These are phyloP conservation scores for Bolinopsis microptera DNA, from an alignment of 37 sponge, comb jelly and placozoan genomes.

Conservation along the genomic window DNA sequence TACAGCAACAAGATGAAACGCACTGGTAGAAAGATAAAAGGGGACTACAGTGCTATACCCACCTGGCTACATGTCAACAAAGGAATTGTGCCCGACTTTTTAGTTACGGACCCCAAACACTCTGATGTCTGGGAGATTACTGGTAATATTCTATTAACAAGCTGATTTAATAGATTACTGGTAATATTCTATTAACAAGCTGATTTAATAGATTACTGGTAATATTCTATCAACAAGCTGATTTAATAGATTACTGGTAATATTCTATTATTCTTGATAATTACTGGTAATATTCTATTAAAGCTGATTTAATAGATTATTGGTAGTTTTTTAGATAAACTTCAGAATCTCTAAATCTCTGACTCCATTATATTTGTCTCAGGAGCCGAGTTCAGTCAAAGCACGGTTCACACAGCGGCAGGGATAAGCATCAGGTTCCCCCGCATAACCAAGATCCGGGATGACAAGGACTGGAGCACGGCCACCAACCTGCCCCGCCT, in stretches of 20 bases:
- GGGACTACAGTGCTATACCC: conserved; percentile 85
- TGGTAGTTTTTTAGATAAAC: too few relatives aligned
- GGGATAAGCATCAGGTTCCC: conserved; percentile 97
- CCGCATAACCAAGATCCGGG: conserved; percentile 89
- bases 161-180: too few relatives aligned
- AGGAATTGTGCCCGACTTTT: conserved; percentile 84
- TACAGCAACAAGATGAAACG: conserved; percentile 76
- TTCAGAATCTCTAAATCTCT: too few relatives aligned
- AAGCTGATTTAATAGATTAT: too few relatives aligned
- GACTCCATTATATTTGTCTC: too few relatives aligned
- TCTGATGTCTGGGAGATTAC: conserved; percentile 58
- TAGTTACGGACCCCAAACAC: conserved; percentile 86
- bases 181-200: too few relatives aligned
- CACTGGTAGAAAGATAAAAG: conserved; percentile 31
- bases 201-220: too few relatives aligned
- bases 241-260: too few relatives aligned
- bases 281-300: too few relatives aligned
- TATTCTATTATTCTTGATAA: too few relatives aligned
- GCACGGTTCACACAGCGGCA: conserved; percentile 86
- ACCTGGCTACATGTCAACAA: conserved; percentile 82
- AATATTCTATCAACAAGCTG: not conserved
- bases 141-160: not conserved
- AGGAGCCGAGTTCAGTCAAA: conserved; percentile 94
- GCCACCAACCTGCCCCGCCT: conserved; percentile 89
- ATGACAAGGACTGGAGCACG: conserved; percentile 94